Base-by-base conservation (phyloP, 2,888 invertebrate genomes). In the Nycteola revayana region DNA sequence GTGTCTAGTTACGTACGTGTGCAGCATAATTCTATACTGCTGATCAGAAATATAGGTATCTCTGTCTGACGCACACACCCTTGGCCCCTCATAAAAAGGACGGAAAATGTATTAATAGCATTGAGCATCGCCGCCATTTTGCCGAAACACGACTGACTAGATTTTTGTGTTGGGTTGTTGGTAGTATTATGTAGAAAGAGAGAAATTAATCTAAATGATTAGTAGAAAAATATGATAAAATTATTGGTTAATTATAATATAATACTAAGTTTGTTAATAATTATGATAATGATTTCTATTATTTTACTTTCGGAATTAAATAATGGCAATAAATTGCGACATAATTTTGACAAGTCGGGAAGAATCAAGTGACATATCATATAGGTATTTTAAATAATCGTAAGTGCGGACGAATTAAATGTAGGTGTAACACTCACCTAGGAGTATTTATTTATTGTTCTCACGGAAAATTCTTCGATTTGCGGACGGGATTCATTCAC, bases 401-500 rank as follows among this genome's bases (percentile, higher is more conserved):
- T 34, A 26, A 11, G 10, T 34, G 36, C 45, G 31, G 29, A 14
- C 10, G 10, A 41, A n/a, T n/a, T n/a, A 34, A 47, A 45, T 49
- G 54, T 53, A 38, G 39, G 29, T 30, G 40, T 32, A 27, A 39
- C 52, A 65, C 87, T 85, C 65, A 86, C 87, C 85, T 68, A 54
- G 32, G 39, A 57, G 53, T 63, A 66, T 73, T 77, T 74, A 68
- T 66, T 66, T 66, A 64, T 56, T 69, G 66, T 75, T 72, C 5
- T 74, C 74, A 74, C 71, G 76, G 78, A 76, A 83, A 84, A 86
- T 81, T 78, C 77, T 73, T 71, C 75, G 75, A 82, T 85, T 83
- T 80, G 75, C 79, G 76, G 77, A 78, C 88, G 86, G 82, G 83
- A 84, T 86, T 86, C 88, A 79, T 87, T 86, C 86, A 78, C 84